A percentile compares a stretch with the other conserved stretches of the same genome.
Evolutionary conservation across 2,113 vertebrate genomes (phyloP).

Genomic region (Marmota monax): DNA sequence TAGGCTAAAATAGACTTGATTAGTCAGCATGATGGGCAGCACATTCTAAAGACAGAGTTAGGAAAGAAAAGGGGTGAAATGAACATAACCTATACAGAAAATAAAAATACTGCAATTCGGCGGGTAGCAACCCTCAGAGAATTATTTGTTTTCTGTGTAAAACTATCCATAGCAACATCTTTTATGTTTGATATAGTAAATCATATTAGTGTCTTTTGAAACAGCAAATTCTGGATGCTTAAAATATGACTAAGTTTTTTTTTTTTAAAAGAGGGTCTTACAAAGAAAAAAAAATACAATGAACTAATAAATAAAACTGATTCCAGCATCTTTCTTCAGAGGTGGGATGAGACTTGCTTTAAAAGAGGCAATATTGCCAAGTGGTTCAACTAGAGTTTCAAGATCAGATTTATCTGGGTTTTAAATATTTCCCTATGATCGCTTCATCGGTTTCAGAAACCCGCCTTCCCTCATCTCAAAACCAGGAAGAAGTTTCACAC

Average conservation of each 20-base stretch:
- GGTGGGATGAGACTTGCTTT: not conserved
- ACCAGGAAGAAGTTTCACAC: not conserved
- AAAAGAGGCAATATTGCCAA: not conserved
- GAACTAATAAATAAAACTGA: conserved; percentile 27
- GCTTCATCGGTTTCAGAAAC: not conserved
- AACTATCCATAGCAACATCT: not conserved
- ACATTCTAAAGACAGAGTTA: not conserved
- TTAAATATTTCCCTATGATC: not conserved
- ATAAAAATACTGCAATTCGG: not conserved
- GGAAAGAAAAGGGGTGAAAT: not conserved
- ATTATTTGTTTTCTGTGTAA: not conserved
- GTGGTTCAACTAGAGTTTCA: not conserved
- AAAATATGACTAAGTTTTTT: not conserved
- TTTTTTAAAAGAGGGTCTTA: not conserved
- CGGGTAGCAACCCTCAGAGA: not conserved
- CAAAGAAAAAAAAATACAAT: not conserved
- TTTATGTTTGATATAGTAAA: conserved; percentile 46
- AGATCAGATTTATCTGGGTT: not conserved
- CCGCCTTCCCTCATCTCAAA: not conserved
- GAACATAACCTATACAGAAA: not conserved
- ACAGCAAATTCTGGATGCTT: not conserved
- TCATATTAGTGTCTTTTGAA: not conserved
- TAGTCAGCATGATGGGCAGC: not conserved
- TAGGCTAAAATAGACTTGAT: not conserved
- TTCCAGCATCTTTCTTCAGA: not conserved